A percentile compares a stretch with the other conserved stretches of the same genome.
Evolutionary conservation across 2,113 vertebrate genomes (phyloP).

Genomic region (Psephotus haematonotus): DNA sequence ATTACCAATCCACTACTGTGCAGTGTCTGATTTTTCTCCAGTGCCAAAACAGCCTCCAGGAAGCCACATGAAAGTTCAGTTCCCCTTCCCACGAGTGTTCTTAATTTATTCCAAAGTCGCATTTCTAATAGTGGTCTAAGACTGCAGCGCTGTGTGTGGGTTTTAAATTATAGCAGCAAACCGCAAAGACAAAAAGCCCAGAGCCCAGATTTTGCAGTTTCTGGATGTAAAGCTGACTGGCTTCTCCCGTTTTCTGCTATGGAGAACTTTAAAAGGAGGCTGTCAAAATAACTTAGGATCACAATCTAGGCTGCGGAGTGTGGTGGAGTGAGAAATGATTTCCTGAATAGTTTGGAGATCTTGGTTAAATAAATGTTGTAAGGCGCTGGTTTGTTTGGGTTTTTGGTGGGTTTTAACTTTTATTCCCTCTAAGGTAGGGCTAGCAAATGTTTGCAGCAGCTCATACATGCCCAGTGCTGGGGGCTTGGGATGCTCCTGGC

Average conservation of each 20-base stretch:
- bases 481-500: background rate
- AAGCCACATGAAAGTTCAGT: slow-evolving; percentile 59
- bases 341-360: background rate
- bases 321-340: background rate
- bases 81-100: slow-evolving; percentile 59
- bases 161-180: slow-evolving; percentile 71
- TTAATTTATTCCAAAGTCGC: slow-evolving; percentile 63
- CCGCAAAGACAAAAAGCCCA: slow-evolving; percentile 44
- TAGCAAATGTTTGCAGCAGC: background rate
- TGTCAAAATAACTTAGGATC: slow-evolving; percentile 36
- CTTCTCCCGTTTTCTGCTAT: background rate
- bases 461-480: accelerated
- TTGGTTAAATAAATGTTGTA: background rate
- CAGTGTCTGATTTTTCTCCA: slow-evolving; percentile 18
- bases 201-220: slow-evolving; percentile 41
- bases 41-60: slow-evolving; percentile 49
- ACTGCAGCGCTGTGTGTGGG: slow-evolving; percentile 41
- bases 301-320: background rate
- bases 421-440: accelerated
- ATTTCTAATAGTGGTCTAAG: slow-evolving; percentile 64
- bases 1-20: slow-evolving; percentile 19
- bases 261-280: slow-evolving; percentile 16
- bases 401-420: background rate
- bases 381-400: accelerated
- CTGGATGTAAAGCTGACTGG: slow-evolving; percentile 31